Evolutionary conservation across 2,113 vertebrate genomes (phyloP), one percentile per base, ranked within the genome.

Genomic region (Dascyllus trimaculatus): DNA sequence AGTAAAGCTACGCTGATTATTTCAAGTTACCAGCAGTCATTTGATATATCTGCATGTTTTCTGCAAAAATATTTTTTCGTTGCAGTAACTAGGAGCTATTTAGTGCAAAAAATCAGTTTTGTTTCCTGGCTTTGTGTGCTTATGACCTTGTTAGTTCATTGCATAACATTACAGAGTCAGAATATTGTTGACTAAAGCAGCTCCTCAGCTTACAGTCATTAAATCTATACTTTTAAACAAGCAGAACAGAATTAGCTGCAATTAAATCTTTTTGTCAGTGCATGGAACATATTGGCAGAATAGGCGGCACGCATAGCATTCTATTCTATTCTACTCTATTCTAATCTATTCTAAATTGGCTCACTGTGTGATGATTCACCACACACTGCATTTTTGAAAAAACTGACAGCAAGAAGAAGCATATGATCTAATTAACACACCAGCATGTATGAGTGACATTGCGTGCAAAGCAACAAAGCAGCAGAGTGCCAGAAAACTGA

Each of bases 81-180:
- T 2, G 8, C 9, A 19, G 13, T n/a, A 43, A 1, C 29, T n/a
- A 46, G 10, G 9, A 19, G 40, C 13, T 46, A 4, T 15, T 21
- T 2, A 5, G 18, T 56, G 11, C 5, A 24, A 18, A 11, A n/a
- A 14, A 10, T 21, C 0, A n/a, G 1, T 21, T 24, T 22, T 29
- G 14, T 17, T 9, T 13, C 1, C 4, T 48, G 17, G 0, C 5
- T 43, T 22, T 15, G 17, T 71, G 18, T 17, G 21, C 10, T 35
- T 21, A 1, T 46, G 65, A 85, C 71, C 80, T 88, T 72, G 69
- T 84, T 72, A 11, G 11, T 43, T 61, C 43, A 38, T 52, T 32
- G 38, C 17, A 51, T 38, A 46, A 49, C 21, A 35, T 24, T 2
- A 19, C 24, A 61, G 8, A 71, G 17, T 25, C 32, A 18, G 7